phyloP scores from a whole-genome alignment of 2,888 invertebrate species.

The Apomyelois bistriatella region DNA sequence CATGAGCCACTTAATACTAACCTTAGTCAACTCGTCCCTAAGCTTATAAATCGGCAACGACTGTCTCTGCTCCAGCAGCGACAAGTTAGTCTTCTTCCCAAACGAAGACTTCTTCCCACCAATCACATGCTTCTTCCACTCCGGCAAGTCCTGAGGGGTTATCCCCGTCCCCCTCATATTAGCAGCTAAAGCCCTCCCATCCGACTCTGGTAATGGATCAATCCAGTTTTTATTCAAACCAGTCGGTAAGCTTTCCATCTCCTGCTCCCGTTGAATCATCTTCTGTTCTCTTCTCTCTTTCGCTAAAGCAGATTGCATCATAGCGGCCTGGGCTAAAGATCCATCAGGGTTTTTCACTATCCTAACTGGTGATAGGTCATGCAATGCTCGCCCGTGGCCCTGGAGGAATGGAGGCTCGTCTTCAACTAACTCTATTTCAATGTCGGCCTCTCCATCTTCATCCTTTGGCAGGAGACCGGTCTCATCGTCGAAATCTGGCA shows the following conservation, averaged over 20 bases:
- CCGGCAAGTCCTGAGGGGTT: conserved; percentile 94
- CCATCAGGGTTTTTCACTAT: conserved; percentile 99
- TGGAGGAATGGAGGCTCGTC: conserved; percentile 98
- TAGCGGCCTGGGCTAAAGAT: conserved; percentile 98
- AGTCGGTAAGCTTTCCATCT: conserved; percentile 91
- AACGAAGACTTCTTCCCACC: conserved; percentile 99
- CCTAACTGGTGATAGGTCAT: conserved; percentile 95
- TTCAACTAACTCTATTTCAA: conserved; percentile 99
- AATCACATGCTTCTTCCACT: conserved; percentile 99
- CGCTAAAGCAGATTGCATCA: conserved; percentile 99
- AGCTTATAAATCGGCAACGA: conserved; percentile 97
- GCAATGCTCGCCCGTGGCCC: conserved; percentile 93
- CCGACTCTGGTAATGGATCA: conserved; percentile 94
- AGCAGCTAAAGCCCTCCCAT: conserved; percentile 85
- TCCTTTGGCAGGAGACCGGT: conserved; percentile 95
- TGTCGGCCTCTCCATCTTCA: conserved; percentile 97
- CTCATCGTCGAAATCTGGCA: conserved; percentile 99
- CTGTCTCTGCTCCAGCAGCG: conserved; percentile 96
- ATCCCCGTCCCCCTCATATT: conserved; percentile 92
- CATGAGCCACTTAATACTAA: conserved; percentile 30
- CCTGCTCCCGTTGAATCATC: conserved; percentile 95
- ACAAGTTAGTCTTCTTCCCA: conserved; percentile 97
- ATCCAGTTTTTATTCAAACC: conserved; percentile 96
- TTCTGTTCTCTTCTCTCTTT: conserved; percentile 98
- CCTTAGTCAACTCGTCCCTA: conserved; percentile 95